Evolutionary conservation across 2,797 vertebrate genomes (phyloP), one percentile per base, ranked within the genome.

Genomic region (Heterohyrax brucei): DNA sequence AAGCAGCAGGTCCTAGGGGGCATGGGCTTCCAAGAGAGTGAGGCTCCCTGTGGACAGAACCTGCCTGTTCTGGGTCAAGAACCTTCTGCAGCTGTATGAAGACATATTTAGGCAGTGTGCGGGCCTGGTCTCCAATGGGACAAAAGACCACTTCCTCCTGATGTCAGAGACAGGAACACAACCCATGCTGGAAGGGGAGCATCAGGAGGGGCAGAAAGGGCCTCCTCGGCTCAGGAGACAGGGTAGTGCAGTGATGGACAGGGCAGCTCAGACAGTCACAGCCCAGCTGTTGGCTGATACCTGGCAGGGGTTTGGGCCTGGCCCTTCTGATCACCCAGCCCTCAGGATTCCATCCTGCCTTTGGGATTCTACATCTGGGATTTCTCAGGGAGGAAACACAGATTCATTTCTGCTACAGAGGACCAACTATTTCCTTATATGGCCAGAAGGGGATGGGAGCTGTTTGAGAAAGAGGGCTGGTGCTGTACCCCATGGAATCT

Each of bases 401-500:
- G 72, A 28, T 30, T 48, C 1, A 24, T 61, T n/a, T 84, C n/a
- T n/a, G 0, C 3, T 62, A 28, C 39, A 5, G 3, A 8, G 26
- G 10, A 19, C 39, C 4, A 18, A 1, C 1, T n/a, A 0, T 22
- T 2, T 59, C 33, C 33, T 46, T 33, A 7, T 53, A 33, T 75
- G 64, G 73, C n/a, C 85, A 72, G 28, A 48, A 56, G 4, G 28
- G 28, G 7, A 21, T 6, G 39, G 46, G 12, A 22, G 68, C 62
- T 73, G 3, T 59, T 7, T 48, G 64, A 33, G 82, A 56, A 33
- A 14, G 10, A 9, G 21, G 46, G 3, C 44, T 12, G 62, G 76
- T 4, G 22, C 33, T 1, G 0, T 28, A 3, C 26, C 46, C 24
- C 12, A 19, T 30, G 5, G 19, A 8, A 73, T 70, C 70, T 39